Base-by-base conservation (phyloP, 2,797 vertebrate species). In the Danio choprae region DNA sequence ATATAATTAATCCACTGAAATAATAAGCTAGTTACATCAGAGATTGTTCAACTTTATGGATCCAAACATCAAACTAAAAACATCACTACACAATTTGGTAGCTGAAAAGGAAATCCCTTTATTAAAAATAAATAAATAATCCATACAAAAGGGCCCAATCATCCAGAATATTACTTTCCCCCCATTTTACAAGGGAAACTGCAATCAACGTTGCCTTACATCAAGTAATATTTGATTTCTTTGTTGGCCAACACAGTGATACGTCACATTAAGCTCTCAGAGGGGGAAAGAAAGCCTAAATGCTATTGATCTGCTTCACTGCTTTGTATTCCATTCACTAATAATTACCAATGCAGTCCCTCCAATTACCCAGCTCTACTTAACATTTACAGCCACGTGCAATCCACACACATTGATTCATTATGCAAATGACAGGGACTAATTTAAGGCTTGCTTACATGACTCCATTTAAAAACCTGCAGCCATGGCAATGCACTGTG, bases 381-480 rank as follows among this genome's bases (percentile, higher is more conserved):
- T 91, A 90, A 88, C 88, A 90, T 89, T 87, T 83, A 91, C 87
- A 87, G 85, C 89, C 73, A 89, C 78, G 85, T 88, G 89, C 89
- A 91, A 90, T 89, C 86, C 90, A 89, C 79, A 91, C 78, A 87
- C 81, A 81, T 72, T 63, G 81, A 77, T 90, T 93, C 90, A 91
- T 94, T 94, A 94, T 84, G 87, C 84, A 91, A 90, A 92, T 87
- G 88, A 94, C 84, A 92, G 83, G 82, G 65, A 90, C 83, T 90
- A 83, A 85, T 88, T 77, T 79, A 81, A 82, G 84, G 89, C 86
- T 89, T 86, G 77, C 86, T 90, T 88, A 89, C 85, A 92, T 86
- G 65, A 87, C 86, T 90, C 88, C 91, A 94, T 94, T 95, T 94
- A 93, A 93, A 92, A 91, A 90, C 86, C 83, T 89, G 89, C 84